Conservation (phyloP, 2,113 vertebrate genomes). For the Xiphorhynchus elegans region DNA sequence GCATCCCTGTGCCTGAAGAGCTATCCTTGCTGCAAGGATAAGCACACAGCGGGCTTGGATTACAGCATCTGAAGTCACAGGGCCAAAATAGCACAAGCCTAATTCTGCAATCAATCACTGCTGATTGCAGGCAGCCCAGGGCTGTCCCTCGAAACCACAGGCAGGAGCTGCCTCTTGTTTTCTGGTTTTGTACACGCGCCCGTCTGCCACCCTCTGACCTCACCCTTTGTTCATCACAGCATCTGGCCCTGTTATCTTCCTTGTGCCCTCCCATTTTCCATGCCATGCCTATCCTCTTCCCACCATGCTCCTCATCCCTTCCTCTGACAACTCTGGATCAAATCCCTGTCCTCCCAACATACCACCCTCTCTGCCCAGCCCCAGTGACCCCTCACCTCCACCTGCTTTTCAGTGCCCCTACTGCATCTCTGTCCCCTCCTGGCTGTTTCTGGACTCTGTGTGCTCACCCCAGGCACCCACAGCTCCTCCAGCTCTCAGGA, state of each 20-base stretch:
- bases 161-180: constrained; percentile 1
- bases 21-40: constrained; percentile 22
- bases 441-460: rapidly evolving
- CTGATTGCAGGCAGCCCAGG: neutral
- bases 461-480: neutral
- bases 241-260: neutral
- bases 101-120: constrained; percentile 30
- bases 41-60: neutral
- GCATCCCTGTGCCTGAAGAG: neutral
- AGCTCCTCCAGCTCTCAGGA: neutral
- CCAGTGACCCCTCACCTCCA: neutral
- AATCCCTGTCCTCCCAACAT: neutral
- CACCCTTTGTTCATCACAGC: neutral
- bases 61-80: constrained; percentile 57
- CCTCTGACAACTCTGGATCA: neutral
- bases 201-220: neutral
- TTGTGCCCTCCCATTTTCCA: neutral
- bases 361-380: neutral
- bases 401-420: neutral
- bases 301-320: neutral
- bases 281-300: constrained; percentile 53
- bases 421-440: rapidly evolving
- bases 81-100: constrained; percentile 44
- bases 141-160: neutral
- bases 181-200: neutral